Evolutionary conservation across 2,113 vertebrate species (phyloP).

Genomic region (Herpailurus yagouaroundi): DNA sequence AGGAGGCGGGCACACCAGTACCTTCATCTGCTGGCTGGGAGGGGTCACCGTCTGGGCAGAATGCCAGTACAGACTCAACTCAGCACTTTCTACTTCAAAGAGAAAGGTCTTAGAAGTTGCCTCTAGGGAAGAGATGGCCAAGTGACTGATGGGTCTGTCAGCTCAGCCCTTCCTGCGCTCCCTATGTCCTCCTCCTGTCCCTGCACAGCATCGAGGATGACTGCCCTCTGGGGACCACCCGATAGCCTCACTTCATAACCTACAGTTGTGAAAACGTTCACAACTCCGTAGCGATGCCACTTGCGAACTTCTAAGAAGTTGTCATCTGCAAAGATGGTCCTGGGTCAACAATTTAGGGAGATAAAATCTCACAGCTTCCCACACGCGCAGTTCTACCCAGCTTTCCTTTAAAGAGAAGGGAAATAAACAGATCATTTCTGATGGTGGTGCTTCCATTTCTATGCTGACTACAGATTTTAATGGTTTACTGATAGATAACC

Average conservation of each 20-base stretch:
- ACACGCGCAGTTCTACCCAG: not conserved
- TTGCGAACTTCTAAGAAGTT: not conserved
- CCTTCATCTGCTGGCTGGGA: not conserved
- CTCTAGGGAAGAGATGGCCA: not conserved
- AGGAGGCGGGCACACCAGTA: not conserved
- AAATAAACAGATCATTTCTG: not conserved
- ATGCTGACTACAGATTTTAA: not conserved
- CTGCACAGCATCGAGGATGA: not conserved
- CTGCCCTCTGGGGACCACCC: not conserved
- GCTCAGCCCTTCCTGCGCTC: not conserved
- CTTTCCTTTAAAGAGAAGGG: not conserved
- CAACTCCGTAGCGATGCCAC: not conserved
- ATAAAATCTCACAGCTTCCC: not conserved
- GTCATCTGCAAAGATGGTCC: not conserved
- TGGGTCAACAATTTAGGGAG: not conserved
- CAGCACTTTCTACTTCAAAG: not conserved
- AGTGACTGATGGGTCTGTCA: not conserved
- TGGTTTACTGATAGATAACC: not conserved
- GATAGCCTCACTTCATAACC: not conserved
- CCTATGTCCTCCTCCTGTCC: not conserved
- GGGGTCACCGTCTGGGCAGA: fast-evolving
- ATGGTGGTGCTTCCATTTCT: not conserved
- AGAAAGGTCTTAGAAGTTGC: not conserved
- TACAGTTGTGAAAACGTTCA: not conserved
- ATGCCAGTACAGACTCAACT: not conserved